Base-by-base conservation (phyloP, 2,797 vertebrate species). In the Somateria mollissima region DNA sequence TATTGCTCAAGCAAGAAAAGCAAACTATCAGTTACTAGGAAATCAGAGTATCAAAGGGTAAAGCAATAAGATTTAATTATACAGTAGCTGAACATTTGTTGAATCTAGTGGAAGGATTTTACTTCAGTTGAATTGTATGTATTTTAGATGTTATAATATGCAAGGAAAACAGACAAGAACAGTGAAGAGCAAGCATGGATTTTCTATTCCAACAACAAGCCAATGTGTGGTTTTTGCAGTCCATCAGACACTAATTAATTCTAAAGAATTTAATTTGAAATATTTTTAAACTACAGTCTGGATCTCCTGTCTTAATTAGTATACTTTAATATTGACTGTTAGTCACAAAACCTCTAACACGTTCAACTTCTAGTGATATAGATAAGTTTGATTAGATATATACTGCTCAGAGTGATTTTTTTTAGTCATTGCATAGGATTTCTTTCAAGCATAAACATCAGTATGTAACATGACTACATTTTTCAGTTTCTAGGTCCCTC, bases 1-100 rank as follows among this genome's bases (percentile, higher is more conserved):
- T 92, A 82, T 43, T 88, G 25, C 60, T 92, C 95, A 89, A 92
- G 76, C 67, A 95, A 96, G 86, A 89, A 97, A 95, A 96, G 64
- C 89, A 96, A 88, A 86, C 89, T 91, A 93, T 93, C 75, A 37
- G 89, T 95, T 95, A 88, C 88, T 82, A 83, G 47, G 82, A 91
- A 96, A 92, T 92, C 53, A 94, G 79, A 95, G 7, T 67, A 86
- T 94, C 75, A 91, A 95, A 95, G 28, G 4, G 13, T 19, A 13
- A 85, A 80, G 39, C 5, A 87, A 39, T 80, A 87, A 74, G 70
- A 51, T 74, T 87, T 95, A 92, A 91, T 96, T 76, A 93, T 91
- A 86, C 60, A 87, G 89, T 92, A 96, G 81, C 39, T 56, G 13
- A 39, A 62, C 17, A 73, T 74, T 92, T 71, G 51, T 72, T 95